Evolutionary conservation across 2,888 invertebrate genomes (phyloP), one percentile per base, ranked within the genome.

Genomic region (Tuberolachnus salignus): DNA sequence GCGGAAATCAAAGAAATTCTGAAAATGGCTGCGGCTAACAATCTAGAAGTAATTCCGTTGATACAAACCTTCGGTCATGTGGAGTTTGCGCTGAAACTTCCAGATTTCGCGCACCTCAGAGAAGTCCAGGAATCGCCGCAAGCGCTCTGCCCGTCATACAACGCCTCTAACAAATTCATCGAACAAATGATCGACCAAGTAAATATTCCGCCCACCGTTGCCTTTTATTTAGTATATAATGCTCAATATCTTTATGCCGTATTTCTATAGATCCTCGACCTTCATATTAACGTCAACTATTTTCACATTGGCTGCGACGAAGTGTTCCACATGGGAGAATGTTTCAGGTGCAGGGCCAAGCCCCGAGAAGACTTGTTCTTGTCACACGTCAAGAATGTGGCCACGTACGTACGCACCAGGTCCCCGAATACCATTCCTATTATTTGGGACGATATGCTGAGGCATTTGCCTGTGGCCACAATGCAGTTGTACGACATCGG

Each of bases 361-460:
- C 83, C 86, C 8, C 85, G 87, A 57, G 88, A 90, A 82, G 87
- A 87, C 70, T 83, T 91, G n/a, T 91, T 91, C 84, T 84, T 91
- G 19, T 86, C 87, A 46, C 91, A 92, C 84, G 89, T 91, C 11
- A 87, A 87, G 6, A 87, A 87, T 81, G 88, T 91, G 26, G 89
- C 89, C 8, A 86, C 86, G 63, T 88, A 90, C 82, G 88, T 92
- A 16, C 88, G 88, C 63, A 86, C 86, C 13, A 88, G 87, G 69
- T 89, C 90, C 86, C 88, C 89, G 0, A 86, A 87, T 21, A 84
- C 91, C 23, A 88, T 87, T 19, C 87, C 91, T 1, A 89, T 93
- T 80, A 90, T 93, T 83, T 93, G 93, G 93, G 93, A 93, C 83
- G 93, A 93, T 84, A 93, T 93, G 92, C 85, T 93, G 78, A 86